Base-by-base conservation (phyloP, 2,113 vertebrate species). In the Embiotoca jacksoni region DNA sequence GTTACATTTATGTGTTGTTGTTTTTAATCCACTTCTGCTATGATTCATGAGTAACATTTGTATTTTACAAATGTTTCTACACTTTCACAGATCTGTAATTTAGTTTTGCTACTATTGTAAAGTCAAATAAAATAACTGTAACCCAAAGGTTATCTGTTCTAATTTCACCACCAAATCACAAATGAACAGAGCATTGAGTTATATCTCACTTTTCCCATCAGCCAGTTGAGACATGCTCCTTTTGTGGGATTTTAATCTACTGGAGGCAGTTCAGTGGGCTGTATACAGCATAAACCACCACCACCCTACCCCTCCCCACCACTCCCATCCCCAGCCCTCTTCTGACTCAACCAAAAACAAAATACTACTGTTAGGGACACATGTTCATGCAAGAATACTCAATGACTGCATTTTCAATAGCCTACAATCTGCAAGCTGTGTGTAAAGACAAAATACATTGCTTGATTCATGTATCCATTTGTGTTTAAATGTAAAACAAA, bases 151-250 rank as follows among this genome's bases (percentile, higher is more conserved):
- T 11, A 35, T 59, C 13, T 0, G 15, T 52, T 23, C 41, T 52
- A n/a, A 52, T 52, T 7, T 35, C 3, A 52, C n/a, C 15, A 23
- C 39, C 61, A 56, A 62, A 23, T 68, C 8, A 10, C n/a, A 70
- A 37, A 56, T 13, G 30, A 0, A 58, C 2, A 23, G 6, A 50
- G 23, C 11, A 33, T 11, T 14, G 60, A 82, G 47, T 80, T 61
- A 61, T 32, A 53, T 67, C 47, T 80, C 37, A n/a, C 54, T 49
- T n/a, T 47, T 74, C 32, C 63, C 60, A 72, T 74, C 55, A 65
- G 64, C 72, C 73, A 72, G 82, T 71, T 46, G 53, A 84, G 78
- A 80, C 80, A 85, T 74, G 80, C 32, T 65, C 53, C 54, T 65
- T 59, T 76, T 81, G 63, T 80, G 31, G 33, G 32, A 71, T 65